phyloP scores from a whole-genome alignment of 2,888 invertebrate species.

The Xanthostigma xanthostigma region DNA sequence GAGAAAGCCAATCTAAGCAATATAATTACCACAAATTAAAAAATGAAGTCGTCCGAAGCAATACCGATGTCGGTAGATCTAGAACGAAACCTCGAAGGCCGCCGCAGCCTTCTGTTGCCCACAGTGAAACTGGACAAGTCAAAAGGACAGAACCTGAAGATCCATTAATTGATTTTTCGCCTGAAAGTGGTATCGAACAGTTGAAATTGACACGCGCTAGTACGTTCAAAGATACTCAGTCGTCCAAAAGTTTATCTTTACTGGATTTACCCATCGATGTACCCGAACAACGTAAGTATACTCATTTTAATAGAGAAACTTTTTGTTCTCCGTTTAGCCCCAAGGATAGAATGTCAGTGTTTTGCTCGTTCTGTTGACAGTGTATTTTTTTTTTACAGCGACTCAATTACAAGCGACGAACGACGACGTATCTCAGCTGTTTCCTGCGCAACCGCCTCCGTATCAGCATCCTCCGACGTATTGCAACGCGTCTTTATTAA shows the following conservation, averaged over 20 bases:
- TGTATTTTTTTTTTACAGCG: slow-evolving; percentile 28
- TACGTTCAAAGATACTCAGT: slow-evolving; percentile 12
- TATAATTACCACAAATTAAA: slow-evolving; percentile 72
- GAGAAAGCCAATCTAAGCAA: slow-evolving; percentile 35
- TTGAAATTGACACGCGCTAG: not conserved
- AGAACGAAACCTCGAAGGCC: slow-evolving; percentile 28
- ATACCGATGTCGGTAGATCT: slow-evolving; percentile 16
- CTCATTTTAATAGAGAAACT: too few species aligned
- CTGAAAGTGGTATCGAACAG: slow-evolving; percentile 28
- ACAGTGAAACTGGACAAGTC: slow-evolving; percentile 15
- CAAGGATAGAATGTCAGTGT: too few species aligned
- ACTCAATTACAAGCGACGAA: slow-evolving; percentile 12
- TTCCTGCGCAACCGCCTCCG: slow-evolving; percentile 28
- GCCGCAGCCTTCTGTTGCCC: slow-evolving; percentile 23
- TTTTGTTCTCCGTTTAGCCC: too few species aligned
- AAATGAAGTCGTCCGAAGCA: slow-evolving; percentile 38
- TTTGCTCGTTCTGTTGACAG: too few species aligned
- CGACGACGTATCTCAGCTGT: slow-evolving; percentile 6
- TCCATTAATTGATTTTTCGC: slow-evolving; percentile 58
- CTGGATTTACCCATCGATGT: slow-evolving; percentile 63
- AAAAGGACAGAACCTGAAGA: slow-evolving; percentile 35
- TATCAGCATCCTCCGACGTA: slow-evolving; percentile 40
- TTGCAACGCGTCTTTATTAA: slow-evolving; percentile 29
- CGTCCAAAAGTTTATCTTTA: slow-evolving; percentile 33
- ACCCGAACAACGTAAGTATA: slow-evolving; percentile 35